Percentiles rank a stretch among this genome's conserved stretches.
phyloP scores from a whole-genome alignment of 92 coral and sea anemone genomes.

The Siderastrea siderea region DNA sequence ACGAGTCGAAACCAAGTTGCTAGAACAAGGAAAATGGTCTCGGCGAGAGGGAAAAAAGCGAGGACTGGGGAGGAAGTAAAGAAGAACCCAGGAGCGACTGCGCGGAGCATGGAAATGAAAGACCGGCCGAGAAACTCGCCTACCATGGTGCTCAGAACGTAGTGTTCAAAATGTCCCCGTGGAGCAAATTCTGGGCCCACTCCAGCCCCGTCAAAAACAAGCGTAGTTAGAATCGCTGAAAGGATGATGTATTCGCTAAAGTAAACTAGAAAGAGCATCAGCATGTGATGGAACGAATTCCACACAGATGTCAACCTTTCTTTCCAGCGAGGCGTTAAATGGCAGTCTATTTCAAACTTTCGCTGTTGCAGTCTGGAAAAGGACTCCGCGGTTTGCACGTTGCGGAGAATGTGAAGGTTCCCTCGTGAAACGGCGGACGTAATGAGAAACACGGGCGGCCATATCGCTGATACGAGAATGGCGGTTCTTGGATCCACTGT shows the following conservation, averaged over 20 bases:
- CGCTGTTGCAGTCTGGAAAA: neutral
- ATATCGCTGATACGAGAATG: constrained; percentile 66
- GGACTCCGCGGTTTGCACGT: constrained; percentile 2
- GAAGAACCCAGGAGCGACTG: constrained; percentile 69
- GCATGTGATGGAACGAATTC: constrained; percentile 56
- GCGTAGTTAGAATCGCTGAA: constrained; percentile 76
- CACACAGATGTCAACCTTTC: constrained; percentile 50
- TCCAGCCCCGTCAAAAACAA: constrained; percentile 55
- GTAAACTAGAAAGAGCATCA: constrained; percentile 67
- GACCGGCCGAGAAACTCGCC: constrained; percentile 92
- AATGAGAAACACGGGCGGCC: constrained; percentile 82
- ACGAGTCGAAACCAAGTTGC: constrained; percentile 78
- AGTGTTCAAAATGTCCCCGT: constrained; percentile 82
- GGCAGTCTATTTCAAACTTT: constrained; percentile 52
- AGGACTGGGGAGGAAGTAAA: constrained; percentile 55
- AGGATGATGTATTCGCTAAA: constrained; percentile 75
- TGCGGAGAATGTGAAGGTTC: constrained; percentile 35
- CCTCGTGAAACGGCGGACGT: constrained; percentile 69
- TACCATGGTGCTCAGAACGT: constrained; percentile 79
- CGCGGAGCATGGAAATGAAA: constrained; percentile 74
- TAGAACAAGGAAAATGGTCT: constrained; percentile 65
- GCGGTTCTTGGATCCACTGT: constrained; percentile 81
- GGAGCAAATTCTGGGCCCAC: constrained; percentile 68
- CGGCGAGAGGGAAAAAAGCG: constrained; percentile 63
- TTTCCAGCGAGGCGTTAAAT: constrained; percentile 28